Base-by-base conservation (phyloP, 2,888 invertebrate genomes). In the Parelbella ahira region DNA sequence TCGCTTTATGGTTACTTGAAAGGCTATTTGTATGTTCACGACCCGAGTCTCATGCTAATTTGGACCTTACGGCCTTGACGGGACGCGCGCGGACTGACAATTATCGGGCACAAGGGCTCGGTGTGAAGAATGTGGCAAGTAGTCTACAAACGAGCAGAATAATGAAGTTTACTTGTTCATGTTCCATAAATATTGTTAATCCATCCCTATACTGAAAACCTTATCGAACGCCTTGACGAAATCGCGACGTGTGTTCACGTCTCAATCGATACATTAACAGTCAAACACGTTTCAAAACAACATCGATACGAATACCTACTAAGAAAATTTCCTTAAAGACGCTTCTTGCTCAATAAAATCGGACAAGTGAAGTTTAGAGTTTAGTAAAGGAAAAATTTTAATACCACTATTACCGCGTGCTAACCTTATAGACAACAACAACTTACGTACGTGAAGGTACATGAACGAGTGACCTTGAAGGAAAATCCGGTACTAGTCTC, bases 61-160 rank as follows among this genome's bases (percentile, higher is more conserved):
- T 59, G 39, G 42, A 62, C 65, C 63, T 64, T 68, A 62, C 52
- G 72, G 60, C 76, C 76, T 77, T 75, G 73, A 54, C 28, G 34
- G 47, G 34, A 56, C 71, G 64, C 53, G 60, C 39, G 28, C 13
- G 34, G 60, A 48, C 48, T 60, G 30, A 43, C 41, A 51, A 59
- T 49, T 46, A 47, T 41, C 25, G 24, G 30, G 48, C 20, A 50
- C 50, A 50, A 52, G 48, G 52, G 50, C 46, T 52, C 6, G 6
- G 45, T 37, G 44, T 42, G 25, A 42, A 28, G 34, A 42, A 42
- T 42, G 42, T 42, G 34, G 34, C 42, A 34, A 42, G 42, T 23
- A 13, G 7, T 21, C 15, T 3, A 15, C 13, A 34, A 34, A 42
- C 21, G 41, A 34, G 13, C 41, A 20, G 33, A 41, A 41, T 41